A percentile compares a stretch with the other conserved stretches of the same genome.
Conservation (phyloP, 37 sponge, comb jelly and placozoan species). For the Chondrilla cf. caribensis region DNA sequence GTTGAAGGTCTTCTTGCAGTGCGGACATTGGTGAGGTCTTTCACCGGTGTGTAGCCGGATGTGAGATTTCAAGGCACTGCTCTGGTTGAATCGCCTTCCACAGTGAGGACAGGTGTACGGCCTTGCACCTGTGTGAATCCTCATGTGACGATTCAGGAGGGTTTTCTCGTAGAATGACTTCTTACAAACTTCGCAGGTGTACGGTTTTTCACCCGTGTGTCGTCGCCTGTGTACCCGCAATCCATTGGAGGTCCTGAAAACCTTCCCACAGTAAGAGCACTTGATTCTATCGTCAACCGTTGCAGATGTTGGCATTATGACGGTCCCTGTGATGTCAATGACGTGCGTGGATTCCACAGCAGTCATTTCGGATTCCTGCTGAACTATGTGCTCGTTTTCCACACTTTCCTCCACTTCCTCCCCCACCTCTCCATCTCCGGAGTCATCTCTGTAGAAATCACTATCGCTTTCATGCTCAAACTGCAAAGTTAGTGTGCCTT, state of each 20-base stretch:
- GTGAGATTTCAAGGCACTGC: conserved; percentile 24
- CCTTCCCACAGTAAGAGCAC: conserved; percentile 25
- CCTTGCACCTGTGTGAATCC: conserved; percentile 37
- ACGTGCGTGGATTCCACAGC: too few species aligned
- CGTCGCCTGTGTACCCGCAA: conserved; percentile 22
- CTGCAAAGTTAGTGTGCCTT: not conserved
- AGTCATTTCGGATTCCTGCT: too few species aligned
- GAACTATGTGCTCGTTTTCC: not conserved
- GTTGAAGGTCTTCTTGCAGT: conserved; percentile 19
- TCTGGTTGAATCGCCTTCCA: conserved; percentile 15
- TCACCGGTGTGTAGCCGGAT: conserved; percentile 22
- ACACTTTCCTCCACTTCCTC: not conserved
- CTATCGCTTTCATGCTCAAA: not conserved
- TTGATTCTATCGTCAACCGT: conserved; percentile 1
- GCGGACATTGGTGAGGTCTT: conserved; percentile 28
- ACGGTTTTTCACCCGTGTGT: conserved; percentile 37
- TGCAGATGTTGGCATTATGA: too few species aligned
- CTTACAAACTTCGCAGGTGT: conserved; percentile 23
- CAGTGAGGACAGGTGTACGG: conserved; percentile 36
- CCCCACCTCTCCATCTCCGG: not conserved
- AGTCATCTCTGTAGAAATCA: not conserved
- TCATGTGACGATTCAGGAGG: conserved; percentile 29
- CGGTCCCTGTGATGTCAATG: too few species aligned
- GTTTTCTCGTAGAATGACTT: conserved; percentile 32
- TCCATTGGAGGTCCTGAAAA: not conserved